Evolutionary conservation across 2,797 vertebrate genomes (phyloP).

Genomic region (Etheostoma nigrum): DNA sequence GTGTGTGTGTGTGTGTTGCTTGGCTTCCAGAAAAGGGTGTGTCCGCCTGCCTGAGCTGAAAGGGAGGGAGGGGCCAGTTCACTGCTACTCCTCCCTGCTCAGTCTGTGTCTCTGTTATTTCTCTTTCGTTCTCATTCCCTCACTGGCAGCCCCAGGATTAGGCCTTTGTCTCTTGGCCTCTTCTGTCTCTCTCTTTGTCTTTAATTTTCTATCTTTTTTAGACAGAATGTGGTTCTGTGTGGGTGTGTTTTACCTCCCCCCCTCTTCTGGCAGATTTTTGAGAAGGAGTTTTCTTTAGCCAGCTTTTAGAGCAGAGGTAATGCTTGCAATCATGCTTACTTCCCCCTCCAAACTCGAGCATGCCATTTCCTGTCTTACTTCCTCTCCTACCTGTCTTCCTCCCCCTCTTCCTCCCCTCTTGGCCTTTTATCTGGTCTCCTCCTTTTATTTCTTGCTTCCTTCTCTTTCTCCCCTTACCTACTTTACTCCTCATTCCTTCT

Average conservation of each 20-base stretch:
- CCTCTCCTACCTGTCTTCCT: constrained; percentile 46
- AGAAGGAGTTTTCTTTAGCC: constrained; percentile 17
- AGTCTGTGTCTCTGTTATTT: constrained; percentile 65
- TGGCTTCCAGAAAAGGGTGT: constrained; percentile 84
- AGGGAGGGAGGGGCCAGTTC: constrained; percentile 82
- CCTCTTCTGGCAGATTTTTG: constrained; percentile 40
- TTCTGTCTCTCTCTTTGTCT: constrained; percentile 42
- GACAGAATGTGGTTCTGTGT: constrained; percentile 1
- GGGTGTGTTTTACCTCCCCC: constrained; percentile 15
- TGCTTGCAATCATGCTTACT: constrained; percentile 31
- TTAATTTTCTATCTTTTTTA: constrained; percentile 35
- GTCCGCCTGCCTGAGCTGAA: constrained; percentile 78
- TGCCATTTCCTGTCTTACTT: constrained; percentile 51
- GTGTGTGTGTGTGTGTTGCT: constrained; percentile 43
- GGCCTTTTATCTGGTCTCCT: not conserved
- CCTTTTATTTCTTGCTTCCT: not conserved
- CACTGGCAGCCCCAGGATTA: constrained; percentile 71
- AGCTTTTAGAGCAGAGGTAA: constrained; percentile 55
- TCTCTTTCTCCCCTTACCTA: not conserved
- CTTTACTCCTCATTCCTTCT: constrained; percentile 7
- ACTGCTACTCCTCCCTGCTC: constrained; percentile 82
- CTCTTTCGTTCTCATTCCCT: constrained; percentile 79
- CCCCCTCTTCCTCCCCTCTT: constrained; percentile 1
- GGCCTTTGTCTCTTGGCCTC: constrained; percentile 71
- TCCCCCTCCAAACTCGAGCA: constrained; percentile 27